phyloP scores from a whole-genome alignment of 1,140 invertebrate species.

The Ericerus pela region DNA sequence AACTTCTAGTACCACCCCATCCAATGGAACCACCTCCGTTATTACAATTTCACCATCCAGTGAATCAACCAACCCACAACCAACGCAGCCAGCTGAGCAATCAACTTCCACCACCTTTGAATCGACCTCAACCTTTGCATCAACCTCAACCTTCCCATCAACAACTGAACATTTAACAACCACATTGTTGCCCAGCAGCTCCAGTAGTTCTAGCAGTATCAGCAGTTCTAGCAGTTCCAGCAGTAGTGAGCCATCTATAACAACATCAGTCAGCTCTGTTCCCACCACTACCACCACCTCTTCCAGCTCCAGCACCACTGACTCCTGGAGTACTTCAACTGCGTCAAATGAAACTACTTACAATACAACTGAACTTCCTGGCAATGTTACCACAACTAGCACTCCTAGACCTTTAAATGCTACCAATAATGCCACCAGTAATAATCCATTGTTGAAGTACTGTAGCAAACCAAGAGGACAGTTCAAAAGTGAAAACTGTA shows the following conservation, averaged over 20 bases:
- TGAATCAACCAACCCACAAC: not conserved
- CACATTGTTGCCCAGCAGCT: conserved; percentile 12
- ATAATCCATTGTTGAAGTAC: conserved; percentile 15
- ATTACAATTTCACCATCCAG: not conserved
- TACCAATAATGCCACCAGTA: not conserved
- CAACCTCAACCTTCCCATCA: not conserved
- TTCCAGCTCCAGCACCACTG: not conserved
- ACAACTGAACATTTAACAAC: not conserved
- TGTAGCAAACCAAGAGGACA: conserved; percentile 35
- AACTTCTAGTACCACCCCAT: not conserved
- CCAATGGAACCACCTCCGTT: conserved; percentile 20
- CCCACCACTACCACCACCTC: not conserved
- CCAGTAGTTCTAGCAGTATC: conserved; percentile 13
- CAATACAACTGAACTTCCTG: not conserved
- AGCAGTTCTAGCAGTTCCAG: not conserved
- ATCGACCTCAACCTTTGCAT: not conserved
- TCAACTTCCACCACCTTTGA: conserved; percentile 6
- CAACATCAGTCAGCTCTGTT: not conserved
- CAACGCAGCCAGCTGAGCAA: not conserved
- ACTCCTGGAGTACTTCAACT: not conserved
- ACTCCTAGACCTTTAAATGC: not conserved
- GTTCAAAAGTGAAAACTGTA: conserved; percentile 43
- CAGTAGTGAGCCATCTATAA: not conserved
- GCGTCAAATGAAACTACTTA: conserved; percentile 9
- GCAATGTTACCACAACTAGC: conserved; percentile 1